Conservation (phyloP, 2,113 vertebrate species). For the Macquaria australasica region DNA sequence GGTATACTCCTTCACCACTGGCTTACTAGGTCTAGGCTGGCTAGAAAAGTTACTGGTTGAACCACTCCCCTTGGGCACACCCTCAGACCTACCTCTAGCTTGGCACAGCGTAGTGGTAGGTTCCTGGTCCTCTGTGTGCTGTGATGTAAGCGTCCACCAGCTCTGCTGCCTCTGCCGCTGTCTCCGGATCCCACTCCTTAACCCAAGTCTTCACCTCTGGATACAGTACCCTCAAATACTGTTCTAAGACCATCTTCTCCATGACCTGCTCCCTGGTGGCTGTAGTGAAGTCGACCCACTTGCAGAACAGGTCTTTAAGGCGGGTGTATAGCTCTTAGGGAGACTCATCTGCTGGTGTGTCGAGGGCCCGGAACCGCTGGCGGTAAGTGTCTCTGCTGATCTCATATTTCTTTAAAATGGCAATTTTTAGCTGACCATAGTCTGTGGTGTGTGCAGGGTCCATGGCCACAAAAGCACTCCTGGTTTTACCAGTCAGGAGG, state of each 20-base stretch:
- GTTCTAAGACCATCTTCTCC: background rate
- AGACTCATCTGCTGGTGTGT: background rate
- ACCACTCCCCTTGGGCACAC: no score
- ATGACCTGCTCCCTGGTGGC: background rate
- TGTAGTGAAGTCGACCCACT: background rate
- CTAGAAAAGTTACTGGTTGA: no score
- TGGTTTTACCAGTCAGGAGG: background rate
- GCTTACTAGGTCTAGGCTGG: no score
- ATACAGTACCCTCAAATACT: background rate
- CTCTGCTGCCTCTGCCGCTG: background rate
- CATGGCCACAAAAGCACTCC: background rate
- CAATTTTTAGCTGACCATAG: background rate
- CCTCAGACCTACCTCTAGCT: no score
- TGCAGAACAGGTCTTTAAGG: background rate
- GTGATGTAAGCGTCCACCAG: background rate
- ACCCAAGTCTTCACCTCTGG: background rate
- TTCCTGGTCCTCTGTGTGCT: background rate
- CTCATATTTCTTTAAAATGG: background rate
- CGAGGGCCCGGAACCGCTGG: background rate
- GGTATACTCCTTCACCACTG: no score
- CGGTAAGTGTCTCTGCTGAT: background rate
- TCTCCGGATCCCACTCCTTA: background rate
- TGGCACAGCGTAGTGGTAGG: background rate
- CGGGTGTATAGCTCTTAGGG: background rate
- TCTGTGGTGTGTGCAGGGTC: background rate